A percentile compares a stretch with the other conserved stretches of the same genome.
Conservation (phyloP, 2,797 vertebrate species). For the Crocodylus rhombifer region DNA sequence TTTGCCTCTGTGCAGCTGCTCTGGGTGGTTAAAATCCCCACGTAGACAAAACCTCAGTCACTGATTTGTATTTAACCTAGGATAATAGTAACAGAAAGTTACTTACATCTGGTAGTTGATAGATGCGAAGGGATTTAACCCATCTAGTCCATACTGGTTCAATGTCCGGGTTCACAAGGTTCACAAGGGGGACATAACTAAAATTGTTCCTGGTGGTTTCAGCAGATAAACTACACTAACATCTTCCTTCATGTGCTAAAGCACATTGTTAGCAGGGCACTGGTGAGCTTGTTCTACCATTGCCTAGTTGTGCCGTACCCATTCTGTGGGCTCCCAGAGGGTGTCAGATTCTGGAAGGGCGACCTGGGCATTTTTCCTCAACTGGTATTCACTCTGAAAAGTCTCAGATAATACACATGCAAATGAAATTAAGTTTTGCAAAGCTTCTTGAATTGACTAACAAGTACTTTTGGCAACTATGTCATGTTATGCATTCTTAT, state of each 20-base stretch:
- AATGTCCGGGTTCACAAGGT: background rate
- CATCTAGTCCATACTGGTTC: background rate
- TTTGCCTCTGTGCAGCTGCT: background rate
- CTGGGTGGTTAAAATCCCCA: background rate
- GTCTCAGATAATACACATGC: background rate
- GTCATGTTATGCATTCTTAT: background rate
- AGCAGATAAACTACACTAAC: background rate
- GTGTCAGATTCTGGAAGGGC: background rate
- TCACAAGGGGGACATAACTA: background rate
- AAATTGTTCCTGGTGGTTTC: background rate
- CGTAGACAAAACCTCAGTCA: background rate
- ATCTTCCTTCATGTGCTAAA: rapidly evolving
- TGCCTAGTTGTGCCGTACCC: background rate
- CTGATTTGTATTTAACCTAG: background rate
- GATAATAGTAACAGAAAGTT: background rate
- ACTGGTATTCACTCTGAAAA: background rate
- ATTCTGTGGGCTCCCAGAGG: background rate
- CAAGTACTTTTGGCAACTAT: background rate
- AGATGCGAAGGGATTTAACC: background rate
- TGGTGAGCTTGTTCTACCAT: background rate
- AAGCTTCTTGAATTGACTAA: background rate
- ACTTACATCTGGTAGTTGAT: background rate
- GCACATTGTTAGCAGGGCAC: background rate
- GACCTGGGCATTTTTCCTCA: background rate
- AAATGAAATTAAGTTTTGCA: background rate